These are phyloP conservation scores for Bombus pyrosoma DNA, from an alignment of 1,140 invertebrate species.

Conservation along the genomic window DNA sequence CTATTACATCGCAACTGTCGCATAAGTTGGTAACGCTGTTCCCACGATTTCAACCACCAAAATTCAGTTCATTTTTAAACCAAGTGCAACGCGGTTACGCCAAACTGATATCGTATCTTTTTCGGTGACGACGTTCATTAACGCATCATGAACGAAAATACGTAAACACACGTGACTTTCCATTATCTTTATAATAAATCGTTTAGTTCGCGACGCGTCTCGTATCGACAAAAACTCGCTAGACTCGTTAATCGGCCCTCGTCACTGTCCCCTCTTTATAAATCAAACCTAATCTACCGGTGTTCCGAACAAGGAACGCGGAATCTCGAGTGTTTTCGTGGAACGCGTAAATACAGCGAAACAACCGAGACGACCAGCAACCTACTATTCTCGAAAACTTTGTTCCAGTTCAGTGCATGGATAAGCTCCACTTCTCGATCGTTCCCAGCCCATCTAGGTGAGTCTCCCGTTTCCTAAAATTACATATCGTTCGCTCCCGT, in stretches of 20 bases:
- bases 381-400: neutral
- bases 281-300: neutral
- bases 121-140: neutral
- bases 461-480: constrained; percentile 51
- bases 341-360: neutral
- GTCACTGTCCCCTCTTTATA: no score
- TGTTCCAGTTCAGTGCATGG: neutral
- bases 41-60: neutral
- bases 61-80: neutral
- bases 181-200: neutral
- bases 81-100: neutral
- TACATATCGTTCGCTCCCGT: constrained; percentile 31
- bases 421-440: neutral
- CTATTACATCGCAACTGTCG: neutral
- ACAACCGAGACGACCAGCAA: neutral
- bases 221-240: no score
- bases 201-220: neutral
- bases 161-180: neutral
- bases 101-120: neutral
- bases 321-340: neutral
- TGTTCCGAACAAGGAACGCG: neutral
- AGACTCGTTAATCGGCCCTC: neutral
- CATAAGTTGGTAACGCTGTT: neutral
- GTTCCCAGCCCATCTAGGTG: neutral
- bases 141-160: neutral